phyloP scores from a whole-genome alignment of 2,888 invertebrate genomes.

The Phortica magna region DNA sequence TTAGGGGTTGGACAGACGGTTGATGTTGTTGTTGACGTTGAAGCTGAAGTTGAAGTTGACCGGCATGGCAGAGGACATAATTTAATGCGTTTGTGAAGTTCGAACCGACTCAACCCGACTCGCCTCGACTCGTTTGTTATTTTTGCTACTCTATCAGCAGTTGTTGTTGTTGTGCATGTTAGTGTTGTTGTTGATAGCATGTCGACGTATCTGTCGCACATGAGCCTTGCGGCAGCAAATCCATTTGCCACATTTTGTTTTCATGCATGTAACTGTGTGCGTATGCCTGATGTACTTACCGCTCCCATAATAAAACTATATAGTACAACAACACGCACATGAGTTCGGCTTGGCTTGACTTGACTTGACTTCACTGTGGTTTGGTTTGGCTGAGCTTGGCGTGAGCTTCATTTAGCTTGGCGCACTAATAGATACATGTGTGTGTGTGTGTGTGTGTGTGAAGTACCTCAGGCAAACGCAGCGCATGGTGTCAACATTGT shows the following conservation, averaged over 20 bases:
- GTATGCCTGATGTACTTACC: slow-evolving; percentile 21
- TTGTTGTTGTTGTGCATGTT: slow-evolving; percentile 35
- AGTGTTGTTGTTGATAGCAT: slow-evolving; percentile 30
- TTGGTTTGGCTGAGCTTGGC: too few species aligned
- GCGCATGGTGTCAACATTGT: slow-evolving; percentile 58
- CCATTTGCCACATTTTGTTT: slow-evolving; percentile 38
- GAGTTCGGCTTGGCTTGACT: slow-evolving; percentile 4
- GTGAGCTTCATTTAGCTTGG: too few species aligned
- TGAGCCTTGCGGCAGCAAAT: slow-evolving; percentile 37
- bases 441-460: not conserved
- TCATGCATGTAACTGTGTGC: slow-evolving; percentile 15
- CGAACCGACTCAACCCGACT: too few species aligned
- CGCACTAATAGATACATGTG: not conserved
- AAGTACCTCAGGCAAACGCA: slow-evolving; percentile 52
- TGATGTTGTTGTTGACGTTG: slow-evolving; percentile 50
- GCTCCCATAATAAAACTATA: slow-evolving; percentile 24
- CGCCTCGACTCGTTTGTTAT: slow-evolving; percentile 28
- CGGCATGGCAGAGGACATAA: slow-evolving; percentile 56
- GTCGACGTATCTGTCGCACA: slow-evolving; percentile 30
- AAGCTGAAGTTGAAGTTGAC: slow-evolving; percentile 41
- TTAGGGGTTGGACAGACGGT: slow-evolving; percentile 52
- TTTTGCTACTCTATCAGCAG: slow-evolving; percentile 29
- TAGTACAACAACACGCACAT: slow-evolving; percentile 17
- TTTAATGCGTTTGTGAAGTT: slow-evolving; percentile 59
- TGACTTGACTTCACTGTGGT: not conserved